Evolutionary conservation across 2,797 vertebrate genomes (phyloP).

Genomic region (Clangula hyemalis): DNA sequence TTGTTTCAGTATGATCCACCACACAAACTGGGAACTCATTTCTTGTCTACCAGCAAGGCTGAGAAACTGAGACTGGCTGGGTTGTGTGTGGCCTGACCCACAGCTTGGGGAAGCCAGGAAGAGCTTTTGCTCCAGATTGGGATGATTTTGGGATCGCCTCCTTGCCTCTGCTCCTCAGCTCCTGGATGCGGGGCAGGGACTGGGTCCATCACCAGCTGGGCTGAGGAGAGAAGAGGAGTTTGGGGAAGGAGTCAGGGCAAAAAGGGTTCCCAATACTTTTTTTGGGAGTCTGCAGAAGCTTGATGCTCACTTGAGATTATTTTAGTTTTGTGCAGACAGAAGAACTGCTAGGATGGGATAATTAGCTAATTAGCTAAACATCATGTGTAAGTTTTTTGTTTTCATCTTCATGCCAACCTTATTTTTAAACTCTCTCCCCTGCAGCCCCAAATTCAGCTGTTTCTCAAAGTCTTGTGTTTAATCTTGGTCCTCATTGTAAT

Average conservation of each 20-base stretch:
- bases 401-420: constrained; percentile 54
- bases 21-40: not conserved
- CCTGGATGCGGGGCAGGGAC: not conserved
- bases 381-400: not conserved
- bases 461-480: constrained; percentile 46
- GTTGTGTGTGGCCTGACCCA: not conserved
- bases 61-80: not conserved
- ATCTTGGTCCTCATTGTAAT: constrained; percentile 32
- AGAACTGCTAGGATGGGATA: constrained; percentile 24
- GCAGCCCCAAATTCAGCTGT: constrained; percentile 52
- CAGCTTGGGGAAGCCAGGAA: not conserved
- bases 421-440: constrained; percentile 47
- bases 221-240: not conserved
- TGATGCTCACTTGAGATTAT: not conserved
- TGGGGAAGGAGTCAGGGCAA: not conserved
- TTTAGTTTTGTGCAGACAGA: not conserved
- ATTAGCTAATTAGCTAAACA: constrained; percentile 52
- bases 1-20: not conserved
- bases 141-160: not conserved
- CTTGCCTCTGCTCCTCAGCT: not conserved
- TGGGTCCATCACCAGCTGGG: not conserved
- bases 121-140: not conserved
- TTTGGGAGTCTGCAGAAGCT: constrained; percentile 8
- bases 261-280: not conserved
- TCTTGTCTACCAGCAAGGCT: not conserved